Conservation (phyloP, 2,888 invertebrate species). For the Notodonta dromedarius region DNA sequence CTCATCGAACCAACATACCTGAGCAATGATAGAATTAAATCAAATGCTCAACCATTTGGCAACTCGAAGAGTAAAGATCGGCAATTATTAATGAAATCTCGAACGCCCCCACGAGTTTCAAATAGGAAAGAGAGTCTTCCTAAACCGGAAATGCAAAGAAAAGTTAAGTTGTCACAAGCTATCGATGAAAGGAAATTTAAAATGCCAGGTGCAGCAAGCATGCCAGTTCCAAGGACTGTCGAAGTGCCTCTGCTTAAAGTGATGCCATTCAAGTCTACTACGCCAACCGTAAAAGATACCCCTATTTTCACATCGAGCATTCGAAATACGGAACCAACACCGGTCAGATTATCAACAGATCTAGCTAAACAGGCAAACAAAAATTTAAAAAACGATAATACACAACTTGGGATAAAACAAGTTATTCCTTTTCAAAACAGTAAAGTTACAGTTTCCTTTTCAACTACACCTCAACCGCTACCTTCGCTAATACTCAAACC, state of each 20-base stretch:
- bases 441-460: conserved; percentile 25
- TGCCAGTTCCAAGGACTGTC: conserved; percentile 40
- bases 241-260: conserved; percentile 40
- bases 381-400: conserved; percentile 13
- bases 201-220: conserved; percentile 49
- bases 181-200: conserved; percentile 23
- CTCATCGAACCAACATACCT: conserved; percentile 44
- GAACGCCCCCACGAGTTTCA: background rate
- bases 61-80: conserved; percentile 16
- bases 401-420: conserved; percentile 15
- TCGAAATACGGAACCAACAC: conserved; percentile 7
- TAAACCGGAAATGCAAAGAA: conserved; percentile 11
- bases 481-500: background rate
- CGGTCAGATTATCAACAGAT: conserved; percentile 15
- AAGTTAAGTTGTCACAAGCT: conserved; percentile 10
- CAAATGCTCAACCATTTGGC: conserved; percentile 12
- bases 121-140: conserved; percentile 13
- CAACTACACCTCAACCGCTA: conserved; percentile 24
- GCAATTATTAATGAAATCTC: conserved; percentile 7
- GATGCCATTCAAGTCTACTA: conserved; percentile 12
- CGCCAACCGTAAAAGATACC: conserved; percentile 10
- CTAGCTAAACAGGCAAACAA: conserved; percentile 14
- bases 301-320: conserved; percentile 5
- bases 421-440: conserved; percentile 25
- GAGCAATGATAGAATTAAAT: conserved; percentile 13